A percentile compares a stretch with the other conserved stretches of the same genome.
These are phyloP conservation scores for Uria lomvia DNA, from an alignment of 2,113 vertebrate genomes.

Conservation along the genomic window DNA sequence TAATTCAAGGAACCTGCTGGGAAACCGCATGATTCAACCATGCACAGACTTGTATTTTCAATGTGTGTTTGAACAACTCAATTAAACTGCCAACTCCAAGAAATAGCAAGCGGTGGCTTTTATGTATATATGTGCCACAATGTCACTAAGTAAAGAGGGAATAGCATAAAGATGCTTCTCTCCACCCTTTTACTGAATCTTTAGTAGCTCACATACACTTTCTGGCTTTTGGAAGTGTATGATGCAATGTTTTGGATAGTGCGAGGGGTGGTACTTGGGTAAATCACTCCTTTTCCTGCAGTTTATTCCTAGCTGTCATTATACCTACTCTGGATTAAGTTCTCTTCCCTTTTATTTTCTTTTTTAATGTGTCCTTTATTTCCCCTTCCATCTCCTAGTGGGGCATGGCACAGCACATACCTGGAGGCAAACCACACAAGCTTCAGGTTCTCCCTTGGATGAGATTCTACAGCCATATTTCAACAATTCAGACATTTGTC, in stretches of 20 bases:
- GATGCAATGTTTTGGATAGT: neutral
- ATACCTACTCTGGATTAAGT: neutral
- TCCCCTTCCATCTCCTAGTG: neutral
- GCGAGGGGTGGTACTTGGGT: neutral
- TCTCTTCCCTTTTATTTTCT: neutral
- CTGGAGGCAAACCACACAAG: neutral
- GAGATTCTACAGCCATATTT: neutral
- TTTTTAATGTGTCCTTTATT: neutral
- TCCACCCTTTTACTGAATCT: neutral
- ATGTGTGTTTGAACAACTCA: neutral
- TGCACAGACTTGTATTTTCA: neutral
- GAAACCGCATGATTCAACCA: neutral
- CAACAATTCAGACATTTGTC: neutral
- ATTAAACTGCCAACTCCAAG: neutral
- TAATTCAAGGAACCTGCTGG: neutral
- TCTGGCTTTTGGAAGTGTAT: neutral
- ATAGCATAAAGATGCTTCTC: neutral
- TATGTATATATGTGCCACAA: neutral
- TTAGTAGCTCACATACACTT: neutral
- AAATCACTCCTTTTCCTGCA: neutral
- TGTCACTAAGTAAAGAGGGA: neutral
- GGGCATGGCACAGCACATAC: accelerated
- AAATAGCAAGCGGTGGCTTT: neutral
- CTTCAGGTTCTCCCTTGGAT: neutral
- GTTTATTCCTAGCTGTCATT: neutral